Evolutionary conservation across 2,113 vertebrate genomes (phyloP).

Genomic region (Orthonyx spaldingii): DNA sequence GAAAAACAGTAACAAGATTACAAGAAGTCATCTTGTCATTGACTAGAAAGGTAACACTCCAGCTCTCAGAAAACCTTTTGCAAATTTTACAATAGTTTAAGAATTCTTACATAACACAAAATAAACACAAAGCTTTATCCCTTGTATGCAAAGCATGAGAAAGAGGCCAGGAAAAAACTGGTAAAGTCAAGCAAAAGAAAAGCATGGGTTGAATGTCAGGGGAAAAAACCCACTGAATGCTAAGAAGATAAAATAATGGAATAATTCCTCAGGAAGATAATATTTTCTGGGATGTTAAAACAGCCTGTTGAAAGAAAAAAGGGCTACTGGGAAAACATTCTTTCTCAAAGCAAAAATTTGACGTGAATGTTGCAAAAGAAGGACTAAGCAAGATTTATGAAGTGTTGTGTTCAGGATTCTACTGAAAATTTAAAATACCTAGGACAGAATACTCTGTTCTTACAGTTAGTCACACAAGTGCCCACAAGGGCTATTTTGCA

Average conservation of each 20-base stretch:
- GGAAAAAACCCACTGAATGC: not conserved
- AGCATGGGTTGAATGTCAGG: not conserved
- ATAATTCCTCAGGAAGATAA: not conserved
- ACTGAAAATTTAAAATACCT: not conserved
- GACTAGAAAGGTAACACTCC: not conserved
- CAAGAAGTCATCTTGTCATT: not conserved
- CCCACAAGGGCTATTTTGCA: not conserved
- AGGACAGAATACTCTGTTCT: not conserved
- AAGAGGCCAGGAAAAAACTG: not conserved
- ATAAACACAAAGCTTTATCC: not conserved
- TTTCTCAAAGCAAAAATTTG: not conserved
- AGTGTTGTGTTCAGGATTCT: not conserved
- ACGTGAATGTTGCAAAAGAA: not conserved
- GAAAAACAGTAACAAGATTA: not conserved
- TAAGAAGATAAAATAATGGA: constrained; percentile 8
- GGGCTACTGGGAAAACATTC: not conserved
- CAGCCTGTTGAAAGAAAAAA: not conserved
- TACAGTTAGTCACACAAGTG: not conserved
- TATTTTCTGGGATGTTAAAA: not conserved
- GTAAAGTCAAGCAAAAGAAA: not conserved
- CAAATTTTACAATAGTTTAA: not conserved
- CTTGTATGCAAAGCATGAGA: not conserved
- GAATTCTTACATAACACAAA: not conserved
- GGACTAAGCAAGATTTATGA: not conserved
- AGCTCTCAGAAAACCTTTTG: not conserved